These are phyloP conservation scores for Hippocampus guttulatus DNA, from an alignment of 2,113 vertebrate species.

Conservation along the genomic window DNA sequence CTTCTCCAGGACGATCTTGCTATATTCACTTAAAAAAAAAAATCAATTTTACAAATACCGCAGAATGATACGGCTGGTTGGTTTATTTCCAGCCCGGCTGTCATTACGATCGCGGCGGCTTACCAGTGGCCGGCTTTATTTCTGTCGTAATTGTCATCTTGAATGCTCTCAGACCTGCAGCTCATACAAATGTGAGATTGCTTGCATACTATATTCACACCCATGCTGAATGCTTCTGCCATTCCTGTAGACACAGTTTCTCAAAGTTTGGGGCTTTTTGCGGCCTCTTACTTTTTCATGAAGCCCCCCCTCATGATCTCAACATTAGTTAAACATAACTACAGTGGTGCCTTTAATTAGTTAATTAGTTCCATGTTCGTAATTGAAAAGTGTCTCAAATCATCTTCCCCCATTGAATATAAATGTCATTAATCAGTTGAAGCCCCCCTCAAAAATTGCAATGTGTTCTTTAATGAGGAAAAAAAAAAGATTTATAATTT, in stretches of 20 bases:
- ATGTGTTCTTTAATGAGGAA: too few relatives aligned
- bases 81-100: neutral
- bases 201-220: constrained; percentile 73
- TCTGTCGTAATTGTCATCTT: constrained; percentile 12
- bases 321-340: too few relatives aligned
- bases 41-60: neutral
- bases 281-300: too few relatives aligned
- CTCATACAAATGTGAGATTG: constrained; percentile 73
- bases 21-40: neutral
- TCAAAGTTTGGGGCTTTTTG: neutral
- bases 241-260: neutral
- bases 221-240: constrained; percentile 67
- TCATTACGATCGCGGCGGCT: neutral
- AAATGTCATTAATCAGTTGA: too few relatives aligned
- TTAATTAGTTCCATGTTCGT: too few relatives aligned
- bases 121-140: neutral
- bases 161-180: constrained; percentile 53
- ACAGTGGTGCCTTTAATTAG: too few relatives aligned
- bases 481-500: too few relatives aligned
- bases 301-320: too few relatives aligned
- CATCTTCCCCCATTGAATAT: too few relatives aligned
- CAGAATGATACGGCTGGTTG: neutral
- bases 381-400: too few relatives aligned
- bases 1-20: neutral
- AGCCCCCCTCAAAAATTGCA: too few relatives aligned